Percentiles rank a stretch among this genome's conserved stretches.
Conservation (phyloP, 2,113 vertebrate species). For the Atherinomorus stipes region DNA sequence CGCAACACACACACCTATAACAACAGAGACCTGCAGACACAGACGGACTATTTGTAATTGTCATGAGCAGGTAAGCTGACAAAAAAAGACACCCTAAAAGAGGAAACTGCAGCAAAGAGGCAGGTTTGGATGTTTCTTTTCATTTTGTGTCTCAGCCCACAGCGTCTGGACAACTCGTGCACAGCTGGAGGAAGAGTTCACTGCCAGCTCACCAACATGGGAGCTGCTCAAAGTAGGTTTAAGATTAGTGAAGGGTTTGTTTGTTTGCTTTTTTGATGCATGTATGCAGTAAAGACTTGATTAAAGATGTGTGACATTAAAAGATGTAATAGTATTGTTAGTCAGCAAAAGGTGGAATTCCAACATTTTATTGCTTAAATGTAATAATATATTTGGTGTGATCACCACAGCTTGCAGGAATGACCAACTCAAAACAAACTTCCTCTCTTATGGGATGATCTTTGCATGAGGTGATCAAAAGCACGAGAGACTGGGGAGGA, state of each 20-base stretch:
- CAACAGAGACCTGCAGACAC: background rate
- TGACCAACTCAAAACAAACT: background rate
- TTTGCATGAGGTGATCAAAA: background rate
- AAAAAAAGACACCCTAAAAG: conserved; percentile 1
- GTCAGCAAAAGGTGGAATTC: no score
- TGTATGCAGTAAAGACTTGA: background rate
- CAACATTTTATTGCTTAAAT: no score
- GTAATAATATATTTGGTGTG: background rate
- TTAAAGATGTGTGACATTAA: no score
- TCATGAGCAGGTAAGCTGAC: conserved; percentile 27
- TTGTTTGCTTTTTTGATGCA: background rate
- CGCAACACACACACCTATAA: background rate
- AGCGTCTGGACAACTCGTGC: background rate
- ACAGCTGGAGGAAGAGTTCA: background rate
- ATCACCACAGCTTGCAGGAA: background rate
- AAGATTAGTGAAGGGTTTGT: background rate
- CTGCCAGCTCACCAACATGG: background rate
- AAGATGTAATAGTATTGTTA: no score
- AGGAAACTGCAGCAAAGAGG: background rate
- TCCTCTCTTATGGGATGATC: background rate
- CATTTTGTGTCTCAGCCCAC: background rate
- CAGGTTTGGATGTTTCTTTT: no score
- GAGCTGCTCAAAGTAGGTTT: background rate
- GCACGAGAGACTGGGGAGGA: background rate
- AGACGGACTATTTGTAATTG: background rate